Evolutionary conservation across 2,888 invertebrate species (phyloP).

Genomic region (Melikaiella ostensackeni): DNA sequence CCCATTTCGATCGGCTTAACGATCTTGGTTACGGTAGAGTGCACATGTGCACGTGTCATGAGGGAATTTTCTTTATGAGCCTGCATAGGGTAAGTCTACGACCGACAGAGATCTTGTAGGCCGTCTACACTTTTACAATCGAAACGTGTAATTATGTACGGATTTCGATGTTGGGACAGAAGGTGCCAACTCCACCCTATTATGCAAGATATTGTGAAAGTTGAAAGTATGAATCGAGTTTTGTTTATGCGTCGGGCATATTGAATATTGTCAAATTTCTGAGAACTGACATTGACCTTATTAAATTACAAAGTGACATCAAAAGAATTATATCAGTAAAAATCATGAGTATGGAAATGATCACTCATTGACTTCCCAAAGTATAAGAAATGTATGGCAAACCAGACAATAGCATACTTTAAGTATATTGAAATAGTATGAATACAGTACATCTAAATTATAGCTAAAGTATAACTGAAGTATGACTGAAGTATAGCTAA

Average conservation of each 20-base stretch:
- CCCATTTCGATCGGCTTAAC: conserved; percentile 1
- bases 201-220: conserved; percentile 6
- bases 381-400: too few species aligned
- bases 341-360: too few species aligned
- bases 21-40: conserved; percentile 14
- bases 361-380: too few species aligned
- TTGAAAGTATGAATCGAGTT: conserved; percentile 5
- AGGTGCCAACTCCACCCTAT: conserved; percentile 31
- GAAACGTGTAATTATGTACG: conserved; percentile 18
- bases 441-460: too few species aligned
- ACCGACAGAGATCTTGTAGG: conserved; percentile 56
- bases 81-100: conserved; percentile 15
- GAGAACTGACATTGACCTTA: conserved; percentile 5
- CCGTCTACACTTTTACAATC: conserved; percentile 50
- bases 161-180: conserved; percentile 16
- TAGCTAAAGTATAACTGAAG: too few species aligned
- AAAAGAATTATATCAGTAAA: too few species aligned
- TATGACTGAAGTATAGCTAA: too few species aligned
- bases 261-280: background rate
- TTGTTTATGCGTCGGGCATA: background rate
- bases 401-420: too few species aligned
- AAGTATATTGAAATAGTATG: too few species aligned
- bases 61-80: conserved; percentile 11
- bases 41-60: background rate
- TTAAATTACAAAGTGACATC: background rate